A percentile compares a stretch with the other conserved stretches of the same genome.
Evolutionary conservation across 2,113 vertebrate genomes (phyloP).

Genomic region (Symphodus melops): DNA sequence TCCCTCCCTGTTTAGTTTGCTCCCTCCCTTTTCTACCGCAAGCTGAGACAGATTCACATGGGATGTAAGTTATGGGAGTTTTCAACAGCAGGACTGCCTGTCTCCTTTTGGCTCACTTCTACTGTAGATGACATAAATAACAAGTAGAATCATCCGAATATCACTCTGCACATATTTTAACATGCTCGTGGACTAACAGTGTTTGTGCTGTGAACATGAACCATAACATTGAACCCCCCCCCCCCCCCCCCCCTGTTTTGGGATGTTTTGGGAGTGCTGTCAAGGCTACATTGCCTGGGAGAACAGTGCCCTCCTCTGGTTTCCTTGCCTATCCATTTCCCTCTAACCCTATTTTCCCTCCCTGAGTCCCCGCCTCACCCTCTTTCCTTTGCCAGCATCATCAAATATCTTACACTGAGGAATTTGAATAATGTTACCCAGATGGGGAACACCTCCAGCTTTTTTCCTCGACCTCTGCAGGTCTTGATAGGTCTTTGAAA

Average conservation of each 20-base stretch:
- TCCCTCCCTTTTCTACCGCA: slow-evolving; percentile 78
- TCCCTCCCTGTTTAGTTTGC: slow-evolving; percentile 65
- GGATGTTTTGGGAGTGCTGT: slow-evolving; percentile 18
- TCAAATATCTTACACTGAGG: slow-evolving; percentile 62
- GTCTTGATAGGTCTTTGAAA: slow-evolving; percentile 6
- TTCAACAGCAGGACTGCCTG: slow-evolving; percentile 35
- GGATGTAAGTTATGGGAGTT: slow-evolving; percentile 67
- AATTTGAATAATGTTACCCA: slow-evolving; percentile 72
- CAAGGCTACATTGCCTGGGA: slow-evolving; percentile 26
- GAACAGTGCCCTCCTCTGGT: slow-evolving; percentile 68
- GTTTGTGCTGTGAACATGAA: neutral
- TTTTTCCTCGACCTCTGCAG: slow-evolving; percentile 27
- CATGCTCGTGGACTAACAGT: neutral
- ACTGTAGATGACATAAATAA: slow-evolving; percentile 34
- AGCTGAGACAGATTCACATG: slow-evolving; percentile 78
- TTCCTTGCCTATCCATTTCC: slow-evolving; percentile 10
- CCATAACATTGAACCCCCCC: too few relatives aligned
- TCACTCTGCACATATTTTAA: neutral
- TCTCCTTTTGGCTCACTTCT: slow-evolving; percentile 29
- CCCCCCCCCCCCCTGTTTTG: slow-evolving; percentile 1
- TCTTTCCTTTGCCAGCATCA: slow-evolving; percentile 54
- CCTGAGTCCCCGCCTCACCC: slow-evolving; percentile 30
- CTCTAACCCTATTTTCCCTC: slow-evolving; percentile 41
- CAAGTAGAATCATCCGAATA: slow-evolving; percentile 8
- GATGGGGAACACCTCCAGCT: slow-evolving; percentile 48